Conservation (phyloP, 2,888 invertebrate species). For the Boloria euphrosyne region DNA sequence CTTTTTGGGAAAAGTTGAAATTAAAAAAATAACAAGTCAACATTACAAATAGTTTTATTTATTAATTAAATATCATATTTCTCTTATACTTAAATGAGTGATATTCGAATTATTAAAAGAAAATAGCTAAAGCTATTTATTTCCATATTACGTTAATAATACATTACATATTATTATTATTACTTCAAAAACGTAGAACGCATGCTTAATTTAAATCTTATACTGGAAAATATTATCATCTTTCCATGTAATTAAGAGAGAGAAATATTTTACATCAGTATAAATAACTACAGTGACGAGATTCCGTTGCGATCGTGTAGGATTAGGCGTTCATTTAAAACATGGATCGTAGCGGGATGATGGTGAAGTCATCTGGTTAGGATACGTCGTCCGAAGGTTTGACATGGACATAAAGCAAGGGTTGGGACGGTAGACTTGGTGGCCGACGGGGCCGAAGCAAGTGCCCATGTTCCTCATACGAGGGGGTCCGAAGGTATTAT, state of each 20-base stretch:
- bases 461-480: conserved; percentile 37
- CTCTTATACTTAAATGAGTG: too few species aligned
- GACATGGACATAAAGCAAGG: conserved; percentile 60
- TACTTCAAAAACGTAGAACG: neutral
- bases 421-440: conserved; percentile 49
- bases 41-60: too few species aligned
- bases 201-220: neutral
- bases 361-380: conserved; percentile 38
- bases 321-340: conserved; percentile 36
- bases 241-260: neutral
- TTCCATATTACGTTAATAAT: neutral
- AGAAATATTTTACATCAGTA: neutral
- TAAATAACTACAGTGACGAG: conserved; percentile 28
- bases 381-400: conserved; percentile 47
- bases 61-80: too few species aligned
- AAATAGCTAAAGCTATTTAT: neutral
- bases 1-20: too few species aligned
- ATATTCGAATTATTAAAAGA: neutral
- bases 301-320: conserved; percentile 26
- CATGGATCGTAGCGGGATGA: conserved; percentile 43
- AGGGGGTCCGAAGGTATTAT: conserved; percentile 9
- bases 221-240: neutral
- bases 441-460: conserved; percentile 41
- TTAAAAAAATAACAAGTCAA: too few species aligned
- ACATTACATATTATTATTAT: neutral